Evolutionary conservation across 2,113 vertebrate genomes (phyloP), one percentile per base, ranked within the genome.

Genomic region (Scolopax mira): DNA sequence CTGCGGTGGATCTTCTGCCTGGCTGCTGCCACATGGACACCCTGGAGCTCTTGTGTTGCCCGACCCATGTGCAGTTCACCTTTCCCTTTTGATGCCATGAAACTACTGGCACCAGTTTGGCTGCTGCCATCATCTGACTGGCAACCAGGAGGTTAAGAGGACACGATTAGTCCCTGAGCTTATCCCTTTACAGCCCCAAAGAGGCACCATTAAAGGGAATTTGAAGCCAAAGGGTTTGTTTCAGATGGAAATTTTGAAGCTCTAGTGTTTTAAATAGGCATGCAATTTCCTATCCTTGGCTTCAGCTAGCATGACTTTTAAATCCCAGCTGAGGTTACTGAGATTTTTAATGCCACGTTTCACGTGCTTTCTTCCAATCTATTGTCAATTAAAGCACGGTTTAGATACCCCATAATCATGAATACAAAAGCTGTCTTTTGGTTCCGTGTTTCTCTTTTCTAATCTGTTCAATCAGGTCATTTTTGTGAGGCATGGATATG

Each of bases 251-350:
- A 46, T 87, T 58, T 84, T 55, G 90, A 84, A 86, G 51, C 69
- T 87, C 87, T 89, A 74, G 61, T 94, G 55, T 89, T 94, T 80
- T 92, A 80, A 90, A 69, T 75, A 86, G 62, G 58, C 67, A n/a
- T 82, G 30, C 37, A 73, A 12, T 78, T 86, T 92, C 61, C 60
- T 84, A 39, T 69, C 48, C 21, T 79, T 89, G 42, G 33, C 69
- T 80, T 81, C 77, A 83, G 31, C 62, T 77, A 58, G 37, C 37
- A 15, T 65, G 83, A 46, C 64, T 92, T 74, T 90, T 74, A 86
- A 93, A 73, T 77, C 54, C 41, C 24, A 80, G 54, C 46, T 80
- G 72, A 90, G 52, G 22, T 81, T 41, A 79, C 4, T 13, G 72
- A 72, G 64, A 49, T 54, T 84, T 96, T 90, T 82, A 61, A 42